Evolutionary conservation across 1,140 invertebrate genomes (phyloP).

Genomic region (Melipona quadrifasciata): DNA sequence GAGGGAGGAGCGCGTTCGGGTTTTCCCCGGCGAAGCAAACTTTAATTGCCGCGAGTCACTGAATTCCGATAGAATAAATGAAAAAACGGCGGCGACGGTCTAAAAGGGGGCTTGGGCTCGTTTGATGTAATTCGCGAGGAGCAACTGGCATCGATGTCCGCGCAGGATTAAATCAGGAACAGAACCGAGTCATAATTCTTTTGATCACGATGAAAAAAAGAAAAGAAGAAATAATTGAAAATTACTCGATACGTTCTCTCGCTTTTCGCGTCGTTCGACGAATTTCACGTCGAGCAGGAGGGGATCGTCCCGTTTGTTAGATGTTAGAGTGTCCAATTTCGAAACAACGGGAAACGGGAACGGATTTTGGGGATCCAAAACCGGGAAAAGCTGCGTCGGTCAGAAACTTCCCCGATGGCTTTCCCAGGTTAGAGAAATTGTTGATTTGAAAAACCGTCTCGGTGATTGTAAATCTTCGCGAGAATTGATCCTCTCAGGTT

Average conservation of each 20-base stretch:
- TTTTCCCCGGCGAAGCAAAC: background rate
- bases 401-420: conserved; percentile 17
- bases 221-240: no score
- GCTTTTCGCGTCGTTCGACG: background rate
- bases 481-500: conserved; percentile 12
- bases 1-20: background rate
- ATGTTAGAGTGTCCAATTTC: background rate
- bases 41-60: conserved; percentile 30
- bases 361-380: background rate
- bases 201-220: background rate
- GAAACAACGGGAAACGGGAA: background rate
- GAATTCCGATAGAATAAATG: conserved; percentile 6
- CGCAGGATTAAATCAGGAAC: background rate
- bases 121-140: background rate
- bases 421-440: background rate
- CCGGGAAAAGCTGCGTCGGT: background rate
- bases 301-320: no score
- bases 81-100: background rate
- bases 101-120: background rate
- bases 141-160: background rate
- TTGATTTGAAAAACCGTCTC: background rate
- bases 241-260: background rate
- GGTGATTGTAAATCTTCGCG: conserved; percentile 24
- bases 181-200: background rate
- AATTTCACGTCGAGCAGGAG: background rate